Evolutionary conservation across 2,888 invertebrate species (phyloP), one percentile per base, ranked within the genome.

Genomic region (Lacanobia oleracea): DNA sequence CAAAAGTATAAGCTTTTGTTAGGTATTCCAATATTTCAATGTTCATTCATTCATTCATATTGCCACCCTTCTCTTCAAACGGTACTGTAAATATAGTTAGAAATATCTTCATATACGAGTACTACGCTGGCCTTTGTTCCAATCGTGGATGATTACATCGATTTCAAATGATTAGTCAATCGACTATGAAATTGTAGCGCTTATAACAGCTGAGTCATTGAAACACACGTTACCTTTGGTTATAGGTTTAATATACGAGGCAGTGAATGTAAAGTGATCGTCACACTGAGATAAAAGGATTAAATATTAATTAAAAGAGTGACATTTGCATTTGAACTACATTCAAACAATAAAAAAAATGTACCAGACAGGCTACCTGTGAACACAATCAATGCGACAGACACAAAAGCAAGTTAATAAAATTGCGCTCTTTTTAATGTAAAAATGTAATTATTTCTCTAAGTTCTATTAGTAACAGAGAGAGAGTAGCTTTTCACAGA

Each of bases 101-200:
- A 48, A 16, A 1, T 59, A 75, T 60, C 18, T 59, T 59, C 54
- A 50, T 59, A 51, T 61, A n/a, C 48, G n/a, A n/a, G n/a, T n/a
- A n/a, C n/a, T n/a, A 43, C 45, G 18, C n/a, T 54, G 50, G 48
- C 67, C 70, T 81, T 77, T 80, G 67, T 69, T 76, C 69, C 53
- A 78, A 68, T 78, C 56, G 37, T 63, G 61, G 53, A 68, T 70
- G 67, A 72, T 83, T 79, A 72, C 60, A 70, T 65, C 72, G 75
- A 72, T 81, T 81, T 84, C 74, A 81, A 59, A 81, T 84, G 79
- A 84, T 86, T 81, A 75, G 27, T 67, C 79, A 81, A 79, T 81
- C 84, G 70, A 76, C 84, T 81, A 77, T 86, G 86, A 86, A 85
- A 76, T 79, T 63, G 60, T 68, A 33, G 12, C 53, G 66, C 63